Conservation (phyloP, 2,888 invertebrate genomes). For the Drosophila anceps region DNA sequence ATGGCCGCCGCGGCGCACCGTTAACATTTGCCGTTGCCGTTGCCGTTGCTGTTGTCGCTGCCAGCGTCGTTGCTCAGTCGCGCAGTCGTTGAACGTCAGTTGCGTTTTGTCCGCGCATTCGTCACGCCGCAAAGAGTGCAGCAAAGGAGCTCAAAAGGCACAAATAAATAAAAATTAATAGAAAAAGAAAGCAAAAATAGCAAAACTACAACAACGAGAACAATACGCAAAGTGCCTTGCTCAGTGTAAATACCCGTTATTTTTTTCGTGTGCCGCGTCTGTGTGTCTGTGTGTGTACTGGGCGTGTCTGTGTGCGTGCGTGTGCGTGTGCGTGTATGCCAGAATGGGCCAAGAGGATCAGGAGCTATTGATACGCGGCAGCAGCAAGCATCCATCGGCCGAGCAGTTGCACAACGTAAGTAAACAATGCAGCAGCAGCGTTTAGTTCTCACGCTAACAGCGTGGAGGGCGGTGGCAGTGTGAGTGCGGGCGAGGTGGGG, state of each 20-base stretch:
- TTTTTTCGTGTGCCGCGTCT: not conserved
- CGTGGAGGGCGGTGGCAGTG: too few species aligned
- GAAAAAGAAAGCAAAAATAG: not conserved
- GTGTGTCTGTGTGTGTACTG: slow-evolving; percentile 5
- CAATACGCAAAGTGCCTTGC: slow-evolving; percentile 1
- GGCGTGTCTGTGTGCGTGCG: not conserved
- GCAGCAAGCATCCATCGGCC: slow-evolving; percentile 76
- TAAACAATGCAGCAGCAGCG: slow-evolving; percentile 42
- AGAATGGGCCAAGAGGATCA: slow-evolving; percentile 83
- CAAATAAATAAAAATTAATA: not conserved
- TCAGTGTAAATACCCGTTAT: not conserved
- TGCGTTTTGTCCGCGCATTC: slow-evolving; percentile 74
- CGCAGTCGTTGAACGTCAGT: slow-evolving; percentile 58
- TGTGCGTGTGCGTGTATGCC: slow-evolving; percentile 3
- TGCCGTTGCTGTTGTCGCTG: too few species aligned
- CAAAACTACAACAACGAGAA: not conserved
- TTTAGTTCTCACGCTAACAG: slow-evolving; percentile 1
- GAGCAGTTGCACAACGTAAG: slow-evolving; percentile 81
- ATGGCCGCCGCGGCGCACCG: slow-evolving; percentile 35
- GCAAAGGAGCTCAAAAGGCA: not conserved
- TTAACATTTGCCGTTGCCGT: slow-evolving; percentile 14
- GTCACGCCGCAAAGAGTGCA: slow-evolving; percentile 52
- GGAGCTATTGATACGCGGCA: slow-evolving; percentile 76
- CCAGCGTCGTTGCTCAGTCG: slow-evolving; percentile 22
- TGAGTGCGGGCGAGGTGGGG: too few species aligned